Conservation (phyloP, 2,888 invertebrate genomes). For the Drosophila meridionalis region DNA sequence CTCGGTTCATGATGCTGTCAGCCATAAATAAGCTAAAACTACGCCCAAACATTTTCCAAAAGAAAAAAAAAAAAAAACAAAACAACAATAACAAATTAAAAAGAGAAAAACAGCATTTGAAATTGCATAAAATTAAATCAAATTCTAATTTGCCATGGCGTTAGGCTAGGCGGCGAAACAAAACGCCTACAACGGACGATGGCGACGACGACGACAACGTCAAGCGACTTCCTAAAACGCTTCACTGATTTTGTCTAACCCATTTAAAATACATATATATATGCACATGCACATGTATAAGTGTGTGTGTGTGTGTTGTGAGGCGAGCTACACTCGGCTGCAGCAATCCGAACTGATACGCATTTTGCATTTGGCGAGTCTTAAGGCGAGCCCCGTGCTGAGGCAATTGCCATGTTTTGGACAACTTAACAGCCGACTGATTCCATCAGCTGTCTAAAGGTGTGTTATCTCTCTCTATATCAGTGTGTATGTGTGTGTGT, state of each 20-base stretch:
- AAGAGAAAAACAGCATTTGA: conserved; percentile 49
- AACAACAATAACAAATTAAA: conserved; percentile 24
- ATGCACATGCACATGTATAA: background rate
- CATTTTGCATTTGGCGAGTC: conserved; percentile 61
- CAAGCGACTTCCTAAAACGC: conserved; percentile 76
- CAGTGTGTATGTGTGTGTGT: conserved; percentile 5
- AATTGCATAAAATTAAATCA: conserved; percentile 78
- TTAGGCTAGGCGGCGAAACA: conserved; percentile 52
- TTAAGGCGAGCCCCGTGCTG: conserved; percentile 53
- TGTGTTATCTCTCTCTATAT: conserved; percentile 31
- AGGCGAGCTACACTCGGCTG: conserved; percentile 7
- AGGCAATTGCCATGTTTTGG: conserved; percentile 50
- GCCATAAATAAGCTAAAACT: conserved; percentile 64
- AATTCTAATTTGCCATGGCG: conserved; percentile 70
- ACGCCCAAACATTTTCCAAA: conserved; percentile 70
- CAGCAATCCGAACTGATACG: conserved; percentile 43
- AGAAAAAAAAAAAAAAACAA: conserved; percentile 40
- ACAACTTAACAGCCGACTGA: conserved; percentile 72
- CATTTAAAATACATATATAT: conserved; percentile 38
- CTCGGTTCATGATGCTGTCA: conserved; percentile 52
- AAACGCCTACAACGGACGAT: conserved; percentile 64
- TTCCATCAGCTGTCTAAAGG: conserved; percentile 57
- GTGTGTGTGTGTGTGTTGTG: conserved; percentile 6
- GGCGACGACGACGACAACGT: conserved; percentile 34
- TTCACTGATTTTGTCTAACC: conserved; percentile 76